Evolutionary conservation across 2,888 invertebrate genomes (phyloP), one percentile per base, ranked within the genome.

Genomic region (Sipha maydis): DNA sequence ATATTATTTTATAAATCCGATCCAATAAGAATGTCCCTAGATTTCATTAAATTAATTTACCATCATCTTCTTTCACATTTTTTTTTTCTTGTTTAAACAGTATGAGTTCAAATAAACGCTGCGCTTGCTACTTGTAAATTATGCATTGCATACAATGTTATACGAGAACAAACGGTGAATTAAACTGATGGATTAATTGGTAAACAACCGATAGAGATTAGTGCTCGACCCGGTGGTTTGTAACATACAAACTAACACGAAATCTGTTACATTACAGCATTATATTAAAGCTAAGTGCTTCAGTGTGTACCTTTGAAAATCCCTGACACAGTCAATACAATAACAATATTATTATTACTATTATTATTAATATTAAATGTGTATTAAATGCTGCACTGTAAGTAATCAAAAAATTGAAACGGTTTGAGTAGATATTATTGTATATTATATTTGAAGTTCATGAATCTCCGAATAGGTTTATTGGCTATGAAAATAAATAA

Each of bases 1-100:
- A 69, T 67, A 82, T 19, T 17, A 28, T 82, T 80, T 28, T 69
- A 69, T 82, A 82, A 69, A 82, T 82, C 28, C 19, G 69, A 82
- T 82, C 82, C 82, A 41, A 21, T 41, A 19, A 17, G 69, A 19
- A 69, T 34, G 69, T 82, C 80, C 19, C 38, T 82, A 78, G 54
- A 78, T 54, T 54, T 38, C 61, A 67, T 38, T n/a, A 80, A 67
- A 67, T 61, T 41, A 25, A 38, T 80, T 80, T 80, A 67, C n/a
- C 69, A 41, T 28, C 80, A 82, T 69, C 21, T 82, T 69, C 41
- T 82, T 67, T 82, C 80, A 19, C 67, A n/a, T 73, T 75, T 73
- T 75, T 69, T 34, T 61, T 75, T 73, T 83, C 11, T 48, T 48
- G 7, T 54, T 73, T 75, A 56, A 84, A 34, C 34, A 79, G 0